Conservation (phyloP, 2,797 vertebrate genomes). For the Manis javanica region DNA sequence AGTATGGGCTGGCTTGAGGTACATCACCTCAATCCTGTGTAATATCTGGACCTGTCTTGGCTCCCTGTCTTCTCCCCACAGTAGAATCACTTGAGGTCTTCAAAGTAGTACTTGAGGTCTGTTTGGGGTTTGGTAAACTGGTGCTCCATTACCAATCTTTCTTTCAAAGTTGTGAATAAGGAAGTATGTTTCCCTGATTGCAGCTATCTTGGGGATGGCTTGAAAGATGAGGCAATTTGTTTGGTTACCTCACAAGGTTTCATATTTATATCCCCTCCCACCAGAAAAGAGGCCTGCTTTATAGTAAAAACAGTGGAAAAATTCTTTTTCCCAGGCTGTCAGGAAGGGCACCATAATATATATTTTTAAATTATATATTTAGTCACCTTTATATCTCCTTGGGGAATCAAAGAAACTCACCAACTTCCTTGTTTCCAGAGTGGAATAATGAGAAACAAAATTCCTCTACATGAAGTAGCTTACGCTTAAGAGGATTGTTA, state of each 20-base stretch:
- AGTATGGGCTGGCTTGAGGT: background rate
- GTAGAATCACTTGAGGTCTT: background rate
- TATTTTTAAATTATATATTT: background rate
- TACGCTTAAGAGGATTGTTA: background rate
- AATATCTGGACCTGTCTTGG: background rate
- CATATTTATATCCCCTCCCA: background rate
- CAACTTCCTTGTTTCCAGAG: background rate
- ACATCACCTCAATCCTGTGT: background rate
- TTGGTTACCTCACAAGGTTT: background rate
- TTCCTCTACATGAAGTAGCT: background rate
- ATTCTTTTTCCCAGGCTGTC: background rate
- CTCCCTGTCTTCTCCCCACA: background rate
- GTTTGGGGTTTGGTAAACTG: background rate
- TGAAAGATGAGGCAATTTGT: background rate
- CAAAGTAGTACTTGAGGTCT: background rate
- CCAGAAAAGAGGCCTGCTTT: background rate
- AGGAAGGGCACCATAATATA: background rate
- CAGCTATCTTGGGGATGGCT: background rate
- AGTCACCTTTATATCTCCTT: background rate
- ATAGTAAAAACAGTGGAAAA: background rate
- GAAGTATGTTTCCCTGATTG: background rate
- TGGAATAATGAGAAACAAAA: background rate
- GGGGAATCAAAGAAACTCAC: background rate
- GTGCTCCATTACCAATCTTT: background rate
- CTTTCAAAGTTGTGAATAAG: background rate